phyloP scores from a whole-genome alignment of 2,888 invertebrate genomes.

The Orthosia gothica region DNA sequence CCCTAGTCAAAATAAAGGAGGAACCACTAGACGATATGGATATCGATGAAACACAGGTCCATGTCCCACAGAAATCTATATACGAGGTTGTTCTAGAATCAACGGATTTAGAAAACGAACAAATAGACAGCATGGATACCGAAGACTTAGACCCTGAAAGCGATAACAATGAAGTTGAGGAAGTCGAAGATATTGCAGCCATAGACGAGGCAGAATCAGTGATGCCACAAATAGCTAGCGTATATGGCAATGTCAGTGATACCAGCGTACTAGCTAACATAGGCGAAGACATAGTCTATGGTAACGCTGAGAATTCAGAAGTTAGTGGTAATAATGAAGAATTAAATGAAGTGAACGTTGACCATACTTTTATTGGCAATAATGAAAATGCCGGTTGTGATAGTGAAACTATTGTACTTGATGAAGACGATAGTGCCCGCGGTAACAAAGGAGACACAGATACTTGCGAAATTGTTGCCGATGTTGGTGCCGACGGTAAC shows the following conservation, averaged over 20 bases:
- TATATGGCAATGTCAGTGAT: slow-evolving; percentile 66
- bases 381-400: background rate
- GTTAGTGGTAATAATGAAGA: background rate
- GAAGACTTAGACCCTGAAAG: background rate
- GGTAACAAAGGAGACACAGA: background rate
- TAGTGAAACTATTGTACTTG: background rate
- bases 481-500: background rate
- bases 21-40: slow-evolving; percentile 59
- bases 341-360: background rate
- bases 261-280: slow-evolving; percentile 33
- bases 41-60: slow-evolving; percentile 22
- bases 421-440: slow-evolving; percentile 7
- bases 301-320: background rate
- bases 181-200: background rate
- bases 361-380: background rate
- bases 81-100: slow-evolving; percentile 50
- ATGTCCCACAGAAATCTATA: slow-evolving; percentile 48
- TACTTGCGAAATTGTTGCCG: background rate
- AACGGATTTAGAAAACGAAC: slow-evolving; percentile 47
- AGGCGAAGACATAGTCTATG: background rate
- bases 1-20: slow-evolving; percentile 59
- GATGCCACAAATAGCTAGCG: slow-evolving; percentile 69
- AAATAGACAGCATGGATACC: slow-evolving; percentile 44
- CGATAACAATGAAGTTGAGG: slow-evolving; percentile 8
- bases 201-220: slow-evolving; percentile 11